phyloP scores from a whole-genome alignment of 2,797 vertebrate genomes.

The Anas bahamensis region DNA sequence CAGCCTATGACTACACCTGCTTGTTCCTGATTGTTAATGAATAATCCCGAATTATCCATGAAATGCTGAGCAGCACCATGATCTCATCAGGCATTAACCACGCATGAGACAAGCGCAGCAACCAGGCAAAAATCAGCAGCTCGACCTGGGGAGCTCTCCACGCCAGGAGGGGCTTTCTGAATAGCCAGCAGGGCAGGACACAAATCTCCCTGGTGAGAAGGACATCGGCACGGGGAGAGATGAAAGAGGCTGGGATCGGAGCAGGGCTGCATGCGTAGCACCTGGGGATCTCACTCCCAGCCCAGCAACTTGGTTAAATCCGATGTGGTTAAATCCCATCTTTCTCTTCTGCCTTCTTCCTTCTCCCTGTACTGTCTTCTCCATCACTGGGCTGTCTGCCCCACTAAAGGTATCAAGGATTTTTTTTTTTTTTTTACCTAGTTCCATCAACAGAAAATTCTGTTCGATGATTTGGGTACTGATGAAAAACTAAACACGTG shows the following conservation, averaged over 20 bases:
- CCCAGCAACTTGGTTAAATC: not conserved
- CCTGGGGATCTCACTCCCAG: not conserved
- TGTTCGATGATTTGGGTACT: not conserved
- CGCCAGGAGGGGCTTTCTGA: not conserved
- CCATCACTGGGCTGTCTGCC: not conserved
- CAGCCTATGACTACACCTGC: constrained; percentile 50
- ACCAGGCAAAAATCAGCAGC: constrained; percentile 69
- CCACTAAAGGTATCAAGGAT: too few species aligned
- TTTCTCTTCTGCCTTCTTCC: not conserved
- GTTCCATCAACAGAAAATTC: not conserved
- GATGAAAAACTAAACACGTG: not conserved
- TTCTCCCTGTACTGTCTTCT: not conserved
- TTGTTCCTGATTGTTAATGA: constrained; percentile 38
- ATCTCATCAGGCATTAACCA: constrained; percentile 71
- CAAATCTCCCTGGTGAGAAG: constrained; percentile 26
- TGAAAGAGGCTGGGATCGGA: not conserved
- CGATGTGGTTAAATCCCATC: not conserved
- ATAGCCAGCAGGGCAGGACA: not conserved
- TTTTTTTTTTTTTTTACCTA: not conserved
- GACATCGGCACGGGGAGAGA: constrained; percentile 9
- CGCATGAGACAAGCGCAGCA: constrained; percentile 74
- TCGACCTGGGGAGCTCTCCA: not conserved
- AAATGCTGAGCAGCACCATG: constrained; percentile 58
- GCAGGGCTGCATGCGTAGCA: not conserved
- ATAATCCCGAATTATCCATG: constrained; percentile 71